Conservation (phyloP, 1,140 invertebrate genomes). For the Cylas formicarius region DNA sequence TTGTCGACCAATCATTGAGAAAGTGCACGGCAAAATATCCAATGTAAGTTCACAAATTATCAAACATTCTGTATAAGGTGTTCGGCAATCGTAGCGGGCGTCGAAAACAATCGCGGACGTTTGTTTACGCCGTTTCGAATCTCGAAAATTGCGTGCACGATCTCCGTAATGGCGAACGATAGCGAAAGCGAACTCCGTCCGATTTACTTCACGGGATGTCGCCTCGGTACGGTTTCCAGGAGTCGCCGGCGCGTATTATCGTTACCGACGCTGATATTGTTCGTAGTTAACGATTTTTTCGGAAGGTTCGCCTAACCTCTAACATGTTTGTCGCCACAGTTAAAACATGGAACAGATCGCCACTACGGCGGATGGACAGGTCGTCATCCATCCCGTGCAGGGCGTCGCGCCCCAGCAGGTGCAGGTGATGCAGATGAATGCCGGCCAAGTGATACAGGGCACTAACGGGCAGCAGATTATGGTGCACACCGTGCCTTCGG, state of each 20-base stretch:
- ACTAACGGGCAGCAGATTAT: constrained; percentile 44
- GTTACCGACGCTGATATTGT: no score
- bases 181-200: no score
- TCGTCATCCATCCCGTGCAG: constrained; percentile 39
- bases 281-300: no score
- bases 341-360: constrained; percentile 39
- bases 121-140: constrained; percentile 10
- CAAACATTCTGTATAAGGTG: constrained; percentile 44
- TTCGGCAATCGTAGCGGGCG: constrained; percentile 28
- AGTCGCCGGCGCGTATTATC: no score
- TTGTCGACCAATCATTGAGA: constrained; percentile 63
- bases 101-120: constrained; percentile 27
- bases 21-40: constrained; percentile 61
- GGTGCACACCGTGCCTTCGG: constrained; percentile 42
- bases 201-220: no score
- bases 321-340: no score
- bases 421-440: constrained; percentile 38
- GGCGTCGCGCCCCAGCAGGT: constrained; percentile 38
- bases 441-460: constrained; percentile 41
- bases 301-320: no score
- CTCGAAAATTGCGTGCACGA: neutral
- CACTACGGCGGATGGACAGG: constrained; percentile 39
- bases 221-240: no score
- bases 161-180: constrained; percentile 23
- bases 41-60: constrained; percentile 75